Conservation (phyloP, 2,888 invertebrate species). For the Octonoba sinensis region DNA sequence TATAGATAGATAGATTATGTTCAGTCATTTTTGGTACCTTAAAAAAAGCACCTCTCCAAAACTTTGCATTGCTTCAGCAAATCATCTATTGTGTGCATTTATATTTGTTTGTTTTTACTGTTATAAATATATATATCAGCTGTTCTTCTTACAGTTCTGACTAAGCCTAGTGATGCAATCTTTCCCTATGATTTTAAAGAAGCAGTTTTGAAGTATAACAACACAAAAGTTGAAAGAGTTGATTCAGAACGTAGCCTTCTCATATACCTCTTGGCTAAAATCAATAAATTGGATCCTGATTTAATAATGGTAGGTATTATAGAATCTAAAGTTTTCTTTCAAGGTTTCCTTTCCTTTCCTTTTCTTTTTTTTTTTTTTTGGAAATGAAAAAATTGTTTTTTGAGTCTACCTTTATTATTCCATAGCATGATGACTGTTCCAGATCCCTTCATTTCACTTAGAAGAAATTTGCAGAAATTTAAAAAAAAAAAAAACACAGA, state of each 20-base stretch:
- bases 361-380: neutral
- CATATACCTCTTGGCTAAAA: conserved; percentile 86
- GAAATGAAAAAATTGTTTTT: too few relatives aligned
- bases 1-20: too few relatives aligned
- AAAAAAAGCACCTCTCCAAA: too few relatives aligned
- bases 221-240: conserved; percentile 78
- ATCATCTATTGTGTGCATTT: neutral
- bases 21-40: too few relatives aligned
- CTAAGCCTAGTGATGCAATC: conserved; percentile 82
- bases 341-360: neutral
- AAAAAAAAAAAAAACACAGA: too few relatives aligned
- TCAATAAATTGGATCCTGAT: conserved; percentile 92
- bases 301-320: conserved; percentile 78
- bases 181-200: conserved; percentile 89
- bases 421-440: too few relatives aligned
- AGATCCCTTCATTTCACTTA: too few relatives aligned
- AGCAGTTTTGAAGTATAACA: conserved; percentile 74
- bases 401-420: too few relatives aligned
- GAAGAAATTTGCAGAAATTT: too few relatives aligned
- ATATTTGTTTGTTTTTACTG: neutral
- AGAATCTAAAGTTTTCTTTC: neutral
- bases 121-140: neutral
- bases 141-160: conserved; percentile 77
- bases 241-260: conserved; percentile 89
- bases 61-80: neutral